Percentiles rank a stretch among this genome's conserved stretches.
phyloP scores from a whole-genome alignment of 92 coral and sea anemone species.

The Isaurus tuberculatus region DNA sequence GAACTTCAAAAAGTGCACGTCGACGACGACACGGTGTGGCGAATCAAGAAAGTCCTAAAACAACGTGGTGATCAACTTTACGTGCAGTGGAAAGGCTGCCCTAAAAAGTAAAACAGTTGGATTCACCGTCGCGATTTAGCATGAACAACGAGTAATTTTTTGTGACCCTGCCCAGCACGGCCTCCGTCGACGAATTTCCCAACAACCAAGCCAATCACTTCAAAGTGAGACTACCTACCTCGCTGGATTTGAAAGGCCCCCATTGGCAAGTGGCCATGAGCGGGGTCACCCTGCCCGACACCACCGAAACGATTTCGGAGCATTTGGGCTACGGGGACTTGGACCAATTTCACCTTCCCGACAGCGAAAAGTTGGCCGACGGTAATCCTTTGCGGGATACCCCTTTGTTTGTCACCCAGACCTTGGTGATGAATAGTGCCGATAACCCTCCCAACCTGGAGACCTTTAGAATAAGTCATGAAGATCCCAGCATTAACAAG shows the following conservation, averaged over 20 bases:
- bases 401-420: too few species aligned
- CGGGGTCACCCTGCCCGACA: background rate
- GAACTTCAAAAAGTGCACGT: slow-evolving; percentile 55
- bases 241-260: background rate
- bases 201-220: background rate
- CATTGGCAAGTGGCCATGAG: slow-evolving; percentile 20
- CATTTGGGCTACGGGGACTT: background rate
- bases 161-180: slow-evolving; percentile 29
- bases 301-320: background rate
- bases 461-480: too few species aligned
- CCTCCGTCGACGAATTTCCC: slow-evolving; percentile 17
- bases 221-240: slow-evolving; percentile 3
- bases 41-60: slow-evolving; percentile 51
- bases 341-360: background rate
- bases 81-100: too few species aligned
- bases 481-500: too few species aligned
- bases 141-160: background rate
- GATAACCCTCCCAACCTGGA: too few species aligned
- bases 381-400: too few species aligned
- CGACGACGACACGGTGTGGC: slow-evolving; percentile 38
- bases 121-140: too few species aligned
- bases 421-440: background rate
- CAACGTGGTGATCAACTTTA: too few species aligned
- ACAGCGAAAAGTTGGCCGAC: background rate
- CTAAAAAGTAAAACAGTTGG: too few species aligned